phyloP scores from a whole-genome alignment of 2,797 vertebrate species.

The Luscinia megarhynchos region DNA sequence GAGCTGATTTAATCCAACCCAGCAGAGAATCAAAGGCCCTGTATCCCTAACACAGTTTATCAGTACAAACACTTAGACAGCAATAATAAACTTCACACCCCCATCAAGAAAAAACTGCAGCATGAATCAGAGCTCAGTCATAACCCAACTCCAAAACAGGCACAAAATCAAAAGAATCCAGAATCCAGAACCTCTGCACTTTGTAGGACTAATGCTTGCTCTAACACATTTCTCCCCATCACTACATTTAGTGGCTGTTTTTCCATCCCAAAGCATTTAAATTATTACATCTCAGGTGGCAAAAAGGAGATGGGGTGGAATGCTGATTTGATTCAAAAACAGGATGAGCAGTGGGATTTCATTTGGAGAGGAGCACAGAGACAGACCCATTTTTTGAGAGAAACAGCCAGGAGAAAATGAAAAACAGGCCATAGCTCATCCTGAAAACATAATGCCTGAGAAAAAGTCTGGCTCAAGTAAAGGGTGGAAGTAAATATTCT shows the following conservation, averaged over 20 bases:
- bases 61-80: background rate
- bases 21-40: background rate
- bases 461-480: conserved; percentile 1
- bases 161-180: background rate
- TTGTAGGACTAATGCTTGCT: background rate
- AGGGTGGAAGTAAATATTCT: conserved; percentile 28
- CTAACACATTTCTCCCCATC: background rate
- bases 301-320: background rate
- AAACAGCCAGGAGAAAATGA: conserved; percentile 33
- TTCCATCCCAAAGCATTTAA: background rate
- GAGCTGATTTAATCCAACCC: background rate
- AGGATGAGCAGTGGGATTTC: conserved; percentile 12
- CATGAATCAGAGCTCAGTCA: background rate
- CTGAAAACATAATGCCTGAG: background rate
- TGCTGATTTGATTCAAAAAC: conserved; percentile 19
- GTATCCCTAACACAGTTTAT: background rate
- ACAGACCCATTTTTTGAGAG: conserved; percentile 3
- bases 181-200: background rate
- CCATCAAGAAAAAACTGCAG: background rate
- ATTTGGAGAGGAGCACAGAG: conserved; percentile 10
- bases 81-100: rapidly evolving
- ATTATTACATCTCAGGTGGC: background rate
- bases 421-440: conserved; percentile 21
- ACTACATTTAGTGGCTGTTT: background rate
- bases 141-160: background rate